Base-by-base conservation (phyloP, 1,140 invertebrate genomes). In the Zelostemma sp. region DNA sequence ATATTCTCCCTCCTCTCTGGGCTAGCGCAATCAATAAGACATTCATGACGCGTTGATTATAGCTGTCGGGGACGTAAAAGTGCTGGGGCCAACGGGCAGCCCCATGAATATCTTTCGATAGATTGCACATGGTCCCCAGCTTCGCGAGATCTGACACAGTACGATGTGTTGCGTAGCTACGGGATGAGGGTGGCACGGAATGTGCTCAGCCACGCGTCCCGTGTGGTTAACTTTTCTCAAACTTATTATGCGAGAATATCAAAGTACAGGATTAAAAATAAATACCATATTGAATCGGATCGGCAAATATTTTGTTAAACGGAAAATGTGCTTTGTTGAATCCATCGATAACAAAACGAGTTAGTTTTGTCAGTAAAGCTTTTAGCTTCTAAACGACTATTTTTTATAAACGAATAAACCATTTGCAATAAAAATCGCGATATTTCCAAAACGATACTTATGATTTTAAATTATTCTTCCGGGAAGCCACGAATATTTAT, bases 61-160 rank as follows among this genome's bases (percentile, higher is more conserved):
- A 74, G 80, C 75, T 81, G 80, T 81, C 76, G 75, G 75, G 75
- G 78, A 75, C 66, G 72, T 62, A 77, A 79, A 74, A 72, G 73
- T 71, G 66, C 49, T 64, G 66, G 71, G 72, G 72, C 77, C 74
- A 78, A 73, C 76, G 80, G 76, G 73, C 76, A 76, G 75, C 82
- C 83, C 82, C 82, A 85, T 85, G 83, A 85, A 85, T 85, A 85
- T 85, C 82, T 85, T 84, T 85, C 83, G 84, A 85, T 85, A 85
- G 82, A 85, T 85, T 85, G 83, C 83, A 83, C 83, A 85, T 80
- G 77, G 75, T 78, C 75, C 76, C 74, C 75, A 48, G 55, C 74
- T 72, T 74, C 56, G 65, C 60, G 57, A 63, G 56, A 68, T 72
- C 64, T 70, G 63, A 68, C 76, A 73, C 72, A 72, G 59, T 71